A percentile compares a stretch with the other conserved stretches of the same genome.
These are phyloP conservation scores for Taeniopygia guttata DNA, from an alignment of 2,797 vertebrate genomes.

Conservation along the genomic window DNA sequence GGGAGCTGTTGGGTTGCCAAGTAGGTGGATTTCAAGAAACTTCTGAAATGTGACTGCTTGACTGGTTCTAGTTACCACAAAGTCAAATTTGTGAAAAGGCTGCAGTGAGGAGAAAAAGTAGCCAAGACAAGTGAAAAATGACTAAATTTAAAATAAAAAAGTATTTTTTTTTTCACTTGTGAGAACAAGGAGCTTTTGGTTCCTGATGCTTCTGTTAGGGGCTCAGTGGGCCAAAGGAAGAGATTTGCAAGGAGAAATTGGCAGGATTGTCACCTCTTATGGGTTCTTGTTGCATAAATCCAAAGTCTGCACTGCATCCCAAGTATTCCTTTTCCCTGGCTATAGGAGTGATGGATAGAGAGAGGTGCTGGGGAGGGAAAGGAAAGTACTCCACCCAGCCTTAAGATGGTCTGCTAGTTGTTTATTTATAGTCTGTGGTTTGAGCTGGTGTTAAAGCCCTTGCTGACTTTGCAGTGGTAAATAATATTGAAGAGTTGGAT, in stretches of 20 bases:
- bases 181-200: background rate
- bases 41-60: constrained; percentile 3
- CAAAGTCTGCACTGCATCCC: background rate
- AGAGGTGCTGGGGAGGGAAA: background rate
- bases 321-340: background rate
- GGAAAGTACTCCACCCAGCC: background rate
- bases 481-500: constrained; percentile 18
- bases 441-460: background rate
- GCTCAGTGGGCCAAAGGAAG: background rate
- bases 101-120: background rate
- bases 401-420: background rate
- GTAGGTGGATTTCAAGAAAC: constrained; percentile 19
- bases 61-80: constrained; percentile 10
- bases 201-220: background rate
- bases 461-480: constrained; percentile 43
- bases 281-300: background rate
- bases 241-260: background rate
- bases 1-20: constrained; percentile 35
- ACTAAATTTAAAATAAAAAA: background rate
- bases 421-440: constrained; percentile 34
- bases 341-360: background rate
- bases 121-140: background rate
- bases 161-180: rapidly evolving
- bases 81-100: background rate
- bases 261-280: background rate